phyloP scores from a whole-genome alignment of 1,140 invertebrate genomes.

The Lanistes nyassanus region DNA sequence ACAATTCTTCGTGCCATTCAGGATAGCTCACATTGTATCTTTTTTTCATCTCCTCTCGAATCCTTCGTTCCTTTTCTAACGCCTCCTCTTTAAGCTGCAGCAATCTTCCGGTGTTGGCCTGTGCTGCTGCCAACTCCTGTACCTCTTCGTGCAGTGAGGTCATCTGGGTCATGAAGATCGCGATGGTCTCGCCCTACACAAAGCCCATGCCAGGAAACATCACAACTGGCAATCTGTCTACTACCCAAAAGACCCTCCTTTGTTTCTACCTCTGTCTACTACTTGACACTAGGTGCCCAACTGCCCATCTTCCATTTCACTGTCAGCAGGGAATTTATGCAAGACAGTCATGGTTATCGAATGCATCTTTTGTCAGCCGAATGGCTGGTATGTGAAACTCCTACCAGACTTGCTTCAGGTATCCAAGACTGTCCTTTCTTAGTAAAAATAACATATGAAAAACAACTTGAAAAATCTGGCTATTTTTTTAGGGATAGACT shows the following conservation, averaged over 20 bases:
- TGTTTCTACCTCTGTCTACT: too few relatives aligned
- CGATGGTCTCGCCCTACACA: slow-evolving; percentile 56
- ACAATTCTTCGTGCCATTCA: background rate
- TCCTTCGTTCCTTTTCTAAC: slow-evolving; percentile 50
- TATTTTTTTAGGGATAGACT: too few relatives aligned
- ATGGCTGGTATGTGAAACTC: too few relatives aligned
- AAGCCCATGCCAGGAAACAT: background rate
- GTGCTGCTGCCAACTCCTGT: slow-evolving; percentile 52
- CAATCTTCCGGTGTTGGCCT: slow-evolving; percentile 48
- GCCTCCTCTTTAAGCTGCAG: slow-evolving; percentile 53
- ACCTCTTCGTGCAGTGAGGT: slow-evolving; percentile 57
- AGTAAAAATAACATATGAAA: too few relatives aligned
- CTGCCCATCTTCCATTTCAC: too few relatives aligned
- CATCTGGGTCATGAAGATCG: slow-evolving; percentile 58
- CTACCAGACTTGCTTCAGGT: too few relatives aligned
- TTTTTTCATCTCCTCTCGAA: slow-evolving; percentile 54
- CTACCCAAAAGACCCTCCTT: background rate
- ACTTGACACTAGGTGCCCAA: too few relatives aligned
- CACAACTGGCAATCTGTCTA: background rate
- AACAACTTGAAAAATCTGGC: too few relatives aligned
- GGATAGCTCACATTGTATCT: slow-evolving; percentile 50
- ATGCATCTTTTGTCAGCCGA: too few relatives aligned
- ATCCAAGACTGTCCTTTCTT: too few relatives aligned
- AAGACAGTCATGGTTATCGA: too few relatives aligned
- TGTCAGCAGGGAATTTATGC: too few relatives aligned